phyloP scores from a whole-genome alignment of 2,113 vertebrate species.

The Morone chrysops region DNA sequence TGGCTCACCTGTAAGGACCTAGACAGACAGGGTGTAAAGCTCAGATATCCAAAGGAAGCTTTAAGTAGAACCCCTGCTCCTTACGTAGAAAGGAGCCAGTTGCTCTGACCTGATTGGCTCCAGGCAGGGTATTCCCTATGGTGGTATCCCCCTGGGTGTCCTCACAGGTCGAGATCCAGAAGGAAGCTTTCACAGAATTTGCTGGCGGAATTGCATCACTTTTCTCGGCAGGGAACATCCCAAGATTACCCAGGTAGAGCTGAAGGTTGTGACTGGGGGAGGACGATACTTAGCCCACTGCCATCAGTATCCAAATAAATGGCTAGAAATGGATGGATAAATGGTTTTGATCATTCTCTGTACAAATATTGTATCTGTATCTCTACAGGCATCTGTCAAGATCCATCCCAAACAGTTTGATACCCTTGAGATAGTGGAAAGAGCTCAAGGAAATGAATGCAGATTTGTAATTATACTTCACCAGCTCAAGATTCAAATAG shows the following conservation, averaged over 20 bases:
- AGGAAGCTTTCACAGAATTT: conserved; percentile 12
- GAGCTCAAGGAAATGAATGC: conserved; percentile 62
- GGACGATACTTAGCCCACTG: not conserved
- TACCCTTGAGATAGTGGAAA: conserved; percentile 33
- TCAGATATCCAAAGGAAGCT: not conserved
- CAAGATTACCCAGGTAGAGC: conserved; percentile 7
- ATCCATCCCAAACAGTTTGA: conserved; percentile 26
- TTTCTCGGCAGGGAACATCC: conserved; percentile 8
- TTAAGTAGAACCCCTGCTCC: conserved; percentile 9
- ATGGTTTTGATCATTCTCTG: conserved; percentile 27
- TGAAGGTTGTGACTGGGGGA: not conserved
- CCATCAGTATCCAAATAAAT: conserved; percentile 9
- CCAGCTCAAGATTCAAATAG: conserved; percentile 42
- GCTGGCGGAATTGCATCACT: not conserved
- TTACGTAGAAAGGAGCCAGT: conserved; percentile 21
- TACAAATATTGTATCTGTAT: conserved; percentile 38
- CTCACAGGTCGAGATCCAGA: not conserved
- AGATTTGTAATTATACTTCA: conserved; percentile 60
- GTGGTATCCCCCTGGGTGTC: conserved; percentile 14
- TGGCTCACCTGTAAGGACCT: not conserved
- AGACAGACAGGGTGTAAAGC: not conserved
- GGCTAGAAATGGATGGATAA: conserved; percentile 18
- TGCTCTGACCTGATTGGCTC: conserved; percentile 27
- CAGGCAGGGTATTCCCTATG: not conserved
- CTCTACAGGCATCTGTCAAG: conserved; percentile 29